Conservation (phyloP, 1,140 invertebrate species). For the Elymnias hypermnestra region DNA sequence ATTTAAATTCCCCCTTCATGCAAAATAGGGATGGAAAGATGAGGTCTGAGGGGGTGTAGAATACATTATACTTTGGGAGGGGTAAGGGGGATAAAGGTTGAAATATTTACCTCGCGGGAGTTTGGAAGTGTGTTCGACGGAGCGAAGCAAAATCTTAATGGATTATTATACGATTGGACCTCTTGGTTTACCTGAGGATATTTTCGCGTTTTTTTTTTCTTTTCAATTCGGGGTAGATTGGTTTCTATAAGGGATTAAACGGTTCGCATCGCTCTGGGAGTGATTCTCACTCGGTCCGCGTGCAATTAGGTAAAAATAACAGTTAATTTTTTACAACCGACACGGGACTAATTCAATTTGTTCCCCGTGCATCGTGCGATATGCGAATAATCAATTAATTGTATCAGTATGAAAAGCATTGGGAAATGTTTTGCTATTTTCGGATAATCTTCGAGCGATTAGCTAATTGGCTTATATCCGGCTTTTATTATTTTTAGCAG, state of each 20-base stretch:
- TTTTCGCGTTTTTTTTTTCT: constrained; percentile 45
- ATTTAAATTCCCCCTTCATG: constrained; percentile 75
- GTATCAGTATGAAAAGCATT: constrained; percentile 23
- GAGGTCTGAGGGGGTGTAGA: constrained; percentile 60
- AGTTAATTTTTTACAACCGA: background rate
- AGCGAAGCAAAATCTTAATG: constrained; percentile 67
- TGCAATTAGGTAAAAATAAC: constrained; percentile 34
- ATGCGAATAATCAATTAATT: constrained; percentile 24
- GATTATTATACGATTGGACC: constrained; percentile 70
- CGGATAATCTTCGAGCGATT: constrained; percentile 22
- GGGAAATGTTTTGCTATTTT: constrained; percentile 7
- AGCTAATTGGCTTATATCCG: constrained; percentile 18
- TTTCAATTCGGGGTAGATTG: constrained; percentile 38
- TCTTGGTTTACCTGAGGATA: constrained; percentile 52
- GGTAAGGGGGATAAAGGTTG: constrained; percentile 39
- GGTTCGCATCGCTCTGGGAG: constrained; percentile 25
- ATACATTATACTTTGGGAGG: constrained; percentile 59
- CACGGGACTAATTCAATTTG: constrained; percentile 31
- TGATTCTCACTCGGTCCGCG: constrained; percentile 29
- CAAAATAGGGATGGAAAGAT: constrained; percentile 72
- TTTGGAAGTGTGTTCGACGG: constrained; percentile 65
- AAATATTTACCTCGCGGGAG: constrained; percentile 71
- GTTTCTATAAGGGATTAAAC: constrained; percentile 43
- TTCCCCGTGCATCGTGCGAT: constrained; percentile 19
- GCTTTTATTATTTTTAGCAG: constrained; percentile 15